phyloP scores from a whole-genome alignment of 2,113 vertebrate species.

The Hucho hucho region DNA sequence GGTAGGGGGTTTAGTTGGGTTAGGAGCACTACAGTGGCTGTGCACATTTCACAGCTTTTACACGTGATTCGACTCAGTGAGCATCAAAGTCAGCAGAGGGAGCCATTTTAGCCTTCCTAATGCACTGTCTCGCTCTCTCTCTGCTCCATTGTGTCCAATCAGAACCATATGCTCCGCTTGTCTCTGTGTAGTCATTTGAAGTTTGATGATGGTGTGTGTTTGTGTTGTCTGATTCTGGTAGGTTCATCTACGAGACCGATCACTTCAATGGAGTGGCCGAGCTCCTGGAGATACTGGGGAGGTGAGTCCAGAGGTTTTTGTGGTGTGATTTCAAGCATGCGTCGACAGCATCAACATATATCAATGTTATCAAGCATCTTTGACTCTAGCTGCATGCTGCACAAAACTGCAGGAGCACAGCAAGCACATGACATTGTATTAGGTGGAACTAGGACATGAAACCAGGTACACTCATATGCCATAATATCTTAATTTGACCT shows the following conservation, averaged over 20 bases:
- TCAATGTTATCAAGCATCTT: background rate
- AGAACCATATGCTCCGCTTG: background rate
- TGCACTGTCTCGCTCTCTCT: background rate
- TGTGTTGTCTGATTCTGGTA: slow-evolving; percentile 24
- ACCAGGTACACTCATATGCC: too few relatives aligned
- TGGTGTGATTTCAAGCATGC: background rate
- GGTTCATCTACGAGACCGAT: slow-evolving; percentile 77
- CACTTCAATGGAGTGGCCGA: slow-evolving; percentile 78
- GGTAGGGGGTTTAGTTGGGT: too few relatives aligned
- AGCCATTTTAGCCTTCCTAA: background rate
- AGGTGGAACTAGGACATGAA: too few relatives aligned
- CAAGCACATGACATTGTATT: background rate
- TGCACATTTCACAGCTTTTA: background rate
- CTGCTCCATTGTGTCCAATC: background rate
- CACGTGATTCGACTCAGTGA: background rate
- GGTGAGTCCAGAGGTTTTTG: slow-evolving; percentile 54
- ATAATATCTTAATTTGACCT: background rate
- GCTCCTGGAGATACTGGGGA: slow-evolving; percentile 77
- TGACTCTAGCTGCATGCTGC: background rate
- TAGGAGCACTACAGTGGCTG: background rate
- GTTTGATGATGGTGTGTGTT: slow-evolving; percentile 9
- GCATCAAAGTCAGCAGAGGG: background rate
- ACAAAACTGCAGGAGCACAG: background rate
- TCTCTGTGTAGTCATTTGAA: background rate
- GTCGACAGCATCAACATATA: background rate